Conservation (phyloP, 30 jellyfish, hydroid and myxozoan species). For the Phacellophora camtschatica region DNA sequence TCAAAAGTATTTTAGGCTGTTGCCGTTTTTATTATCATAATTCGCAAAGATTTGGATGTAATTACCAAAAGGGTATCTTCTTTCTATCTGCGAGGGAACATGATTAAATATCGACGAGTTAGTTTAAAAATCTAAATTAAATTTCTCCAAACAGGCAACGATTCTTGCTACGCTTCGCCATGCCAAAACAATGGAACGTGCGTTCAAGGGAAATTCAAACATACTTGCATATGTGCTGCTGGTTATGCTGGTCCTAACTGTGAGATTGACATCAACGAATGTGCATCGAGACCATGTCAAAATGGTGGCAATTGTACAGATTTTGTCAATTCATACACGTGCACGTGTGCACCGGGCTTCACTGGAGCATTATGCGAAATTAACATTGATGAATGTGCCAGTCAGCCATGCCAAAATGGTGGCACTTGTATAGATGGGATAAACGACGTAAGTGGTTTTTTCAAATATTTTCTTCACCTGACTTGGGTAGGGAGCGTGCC, state of each 20-base stretch:
- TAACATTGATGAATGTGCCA: conserved; percentile 74
- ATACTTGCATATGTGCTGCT: conserved; percentile 71
- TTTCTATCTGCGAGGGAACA: background rate
- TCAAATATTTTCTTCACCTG: too few relatives aligned
- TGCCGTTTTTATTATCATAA: too few relatives aligned
- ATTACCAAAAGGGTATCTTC: background rate
- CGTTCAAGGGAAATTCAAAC: conserved; percentile 62
- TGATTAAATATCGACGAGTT: background rate
- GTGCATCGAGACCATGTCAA: conserved; percentile 74
- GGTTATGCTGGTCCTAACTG: conserved; percentile 93
- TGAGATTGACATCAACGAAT: conserved; percentile 81
- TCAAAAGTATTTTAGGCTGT: too few relatives aligned
- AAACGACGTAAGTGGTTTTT: conserved; percentile 46
- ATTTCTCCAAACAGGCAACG: conserved; percentile 19
- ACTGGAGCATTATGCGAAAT: conserved; percentile 60
- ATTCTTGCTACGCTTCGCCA: conserved; percentile 76
- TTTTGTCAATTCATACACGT: conserved; percentile 48
- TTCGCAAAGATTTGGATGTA: too few relatives aligned
- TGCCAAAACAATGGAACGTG: conserved; percentile 91
- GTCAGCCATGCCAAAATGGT: conserved; percentile 69
- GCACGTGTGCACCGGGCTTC: conserved; percentile 67
- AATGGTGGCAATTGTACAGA: conserved; percentile 63
- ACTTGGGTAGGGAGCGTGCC: too few relatives aligned
- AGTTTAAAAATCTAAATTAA: background rate
- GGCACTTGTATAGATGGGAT: conserved; percentile 81